Conservation (phyloP, 2,113 vertebrate species). For the Corythornis cristatus region DNA sequence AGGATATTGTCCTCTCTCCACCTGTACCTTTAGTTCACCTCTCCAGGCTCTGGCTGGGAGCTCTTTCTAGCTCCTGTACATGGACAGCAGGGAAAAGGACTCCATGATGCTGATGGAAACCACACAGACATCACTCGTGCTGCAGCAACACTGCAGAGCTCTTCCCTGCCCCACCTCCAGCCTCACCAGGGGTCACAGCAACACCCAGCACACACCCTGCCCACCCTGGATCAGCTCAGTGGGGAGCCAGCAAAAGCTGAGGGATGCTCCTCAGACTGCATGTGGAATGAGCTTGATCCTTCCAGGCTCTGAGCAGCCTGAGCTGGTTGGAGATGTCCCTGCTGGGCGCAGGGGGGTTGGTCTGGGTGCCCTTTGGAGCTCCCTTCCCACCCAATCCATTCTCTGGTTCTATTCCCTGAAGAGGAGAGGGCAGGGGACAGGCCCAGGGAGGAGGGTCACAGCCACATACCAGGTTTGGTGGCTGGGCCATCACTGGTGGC, state of each 20-base stretch:
- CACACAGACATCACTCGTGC: accelerated
- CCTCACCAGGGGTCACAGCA: neutral
- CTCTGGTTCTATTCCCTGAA: too few species aligned
- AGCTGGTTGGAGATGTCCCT: too few species aligned
- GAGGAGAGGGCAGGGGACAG: too few species aligned
- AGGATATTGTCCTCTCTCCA: neutral
- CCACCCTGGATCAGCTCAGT: accelerated
- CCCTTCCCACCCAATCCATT: too few species aligned
- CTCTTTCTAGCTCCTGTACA: accelerated
- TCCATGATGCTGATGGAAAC: neutral
- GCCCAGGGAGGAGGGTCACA: accelerated
- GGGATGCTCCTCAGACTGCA: neutral
- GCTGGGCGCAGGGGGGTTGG: too few species aligned
- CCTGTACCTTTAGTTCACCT: neutral
- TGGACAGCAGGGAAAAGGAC: neutral
- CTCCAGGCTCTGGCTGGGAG: neutral
- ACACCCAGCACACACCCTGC: neutral
- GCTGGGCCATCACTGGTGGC: conserved; percentile 75
- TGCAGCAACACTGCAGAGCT: neutral
- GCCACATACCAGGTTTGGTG: conserved; percentile 79
- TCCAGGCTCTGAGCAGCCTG: too few species aligned
- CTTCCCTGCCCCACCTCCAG: neutral
- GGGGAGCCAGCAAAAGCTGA: neutral
- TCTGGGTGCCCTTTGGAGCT: too few species aligned
- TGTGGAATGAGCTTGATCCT: neutral